These are phyloP conservation scores for Ramazzottius varieornatus DNA, from an alignment of 2,888 invertebrate genomes.

Conservation along the genomic window DNA sequence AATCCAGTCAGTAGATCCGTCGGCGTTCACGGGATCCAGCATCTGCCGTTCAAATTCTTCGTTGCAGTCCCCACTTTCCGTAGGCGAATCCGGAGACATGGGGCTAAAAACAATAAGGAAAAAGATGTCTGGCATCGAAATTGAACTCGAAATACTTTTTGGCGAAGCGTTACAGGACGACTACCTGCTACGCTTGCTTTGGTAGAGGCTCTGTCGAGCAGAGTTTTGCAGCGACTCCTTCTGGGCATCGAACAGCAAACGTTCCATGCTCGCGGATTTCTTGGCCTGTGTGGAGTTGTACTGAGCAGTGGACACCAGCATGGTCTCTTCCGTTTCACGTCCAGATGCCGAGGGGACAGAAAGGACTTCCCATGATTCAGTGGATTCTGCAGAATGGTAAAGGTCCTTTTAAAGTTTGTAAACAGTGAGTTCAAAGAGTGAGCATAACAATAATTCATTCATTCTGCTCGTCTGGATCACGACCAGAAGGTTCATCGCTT, in stretches of 20 bases:
- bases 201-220: background rate
- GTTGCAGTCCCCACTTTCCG: background rate
- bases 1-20: background rate
- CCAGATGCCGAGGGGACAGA: background rate
- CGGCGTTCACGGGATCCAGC: background rate
- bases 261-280: background rate
- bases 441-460: too few relatives aligned
- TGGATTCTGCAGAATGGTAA: background rate
- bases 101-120: slow-evolving; percentile 1
- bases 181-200: background rate
- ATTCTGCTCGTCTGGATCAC: too few relatives aligned
- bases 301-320: background rate
- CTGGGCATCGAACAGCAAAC: background rate
- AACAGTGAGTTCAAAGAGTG: too few relatives aligned
- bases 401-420: too few relatives aligned
- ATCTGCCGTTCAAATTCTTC: background rate
- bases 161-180: too few relatives aligned
- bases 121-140: too few relatives aligned
- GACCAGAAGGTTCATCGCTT: too few relatives aligned
- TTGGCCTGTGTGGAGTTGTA: background rate
- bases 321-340: background rate
- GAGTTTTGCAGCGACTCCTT: background rate
- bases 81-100: background rate
- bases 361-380: background rate
- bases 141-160: too few relatives aligned